phyloP scores from a whole-genome alignment of 2,797 vertebrate genomes.

The Amblyopsis hoosieri region DNA sequence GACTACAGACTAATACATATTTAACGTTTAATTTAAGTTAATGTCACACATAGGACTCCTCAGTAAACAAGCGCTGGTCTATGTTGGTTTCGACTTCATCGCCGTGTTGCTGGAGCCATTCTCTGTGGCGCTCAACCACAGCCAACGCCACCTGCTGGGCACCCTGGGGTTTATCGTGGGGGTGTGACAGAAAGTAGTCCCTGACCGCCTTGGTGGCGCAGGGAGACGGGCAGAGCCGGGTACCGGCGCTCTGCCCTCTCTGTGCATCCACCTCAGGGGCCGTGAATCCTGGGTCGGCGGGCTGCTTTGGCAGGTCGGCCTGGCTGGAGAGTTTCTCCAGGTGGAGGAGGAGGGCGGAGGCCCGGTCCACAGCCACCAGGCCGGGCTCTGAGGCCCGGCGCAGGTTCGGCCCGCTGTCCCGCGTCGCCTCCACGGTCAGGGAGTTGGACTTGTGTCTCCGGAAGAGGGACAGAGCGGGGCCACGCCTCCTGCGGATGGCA shows the following conservation, averaged over 20 bases:
- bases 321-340: slow-evolving; percentile 8
- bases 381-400: slow-evolving; percentile 65
- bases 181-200: slow-evolving; percentile 70
- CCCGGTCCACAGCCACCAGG: slow-evolving; percentile 26
- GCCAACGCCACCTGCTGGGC: slow-evolving; percentile 72
- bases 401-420: slow-evolving; percentile 2
- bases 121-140: slow-evolving; percentile 68
- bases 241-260: slow-evolving; percentile 15
- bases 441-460: slow-evolving; percentile 55
- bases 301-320: slow-evolving; percentile 28
- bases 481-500: slow-evolving; percentile 59
- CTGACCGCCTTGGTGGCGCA: slow-evolving; percentile 61
- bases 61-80: slow-evolving; percentile 82
- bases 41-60: slow-evolving; percentile 81
- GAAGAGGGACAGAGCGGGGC: slow-evolving; percentile 59
- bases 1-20: not conserved
- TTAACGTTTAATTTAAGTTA: not conserved
- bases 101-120: slow-evolving; percentile 76
- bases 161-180: slow-evolving; percentile 61
- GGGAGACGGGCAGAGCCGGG: slow-evolving; percentile 66
- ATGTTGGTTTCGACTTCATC: slow-evolving; percentile 76
- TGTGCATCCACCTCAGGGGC: slow-evolving; percentile 42
- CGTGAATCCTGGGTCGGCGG: slow-evolving; percentile 64
- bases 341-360: slow-evolving; percentile 12
- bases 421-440: slow-evolving; percentile 31